phyloP scores from a whole-genome alignment of 2,797 vertebrate genomes.

The Geotrypetes seraphini region DNA sequence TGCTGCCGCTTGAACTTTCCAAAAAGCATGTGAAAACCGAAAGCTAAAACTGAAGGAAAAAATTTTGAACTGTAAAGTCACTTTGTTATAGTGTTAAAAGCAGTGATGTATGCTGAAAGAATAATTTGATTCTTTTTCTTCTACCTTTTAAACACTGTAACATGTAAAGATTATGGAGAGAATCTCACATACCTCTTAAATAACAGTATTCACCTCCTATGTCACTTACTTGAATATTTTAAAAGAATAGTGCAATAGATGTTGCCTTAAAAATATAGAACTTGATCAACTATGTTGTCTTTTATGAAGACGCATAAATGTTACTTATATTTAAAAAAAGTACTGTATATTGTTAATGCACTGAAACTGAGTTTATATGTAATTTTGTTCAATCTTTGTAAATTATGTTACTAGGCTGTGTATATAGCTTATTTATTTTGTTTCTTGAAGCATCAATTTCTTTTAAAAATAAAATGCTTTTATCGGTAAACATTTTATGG shows the following conservation, averaged over 20 bases:
- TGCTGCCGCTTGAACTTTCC: conserved; percentile 30
- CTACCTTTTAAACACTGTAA: background rate
- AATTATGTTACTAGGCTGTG: background rate
- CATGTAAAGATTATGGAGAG: background rate
- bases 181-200: background rate
- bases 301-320: background rate
- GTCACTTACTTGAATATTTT: rapidly evolving
- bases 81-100: background rate
- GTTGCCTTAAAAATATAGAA: background rate
- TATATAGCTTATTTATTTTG: conserved; percentile 8
- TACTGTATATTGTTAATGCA: background rate
- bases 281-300: rapidly evolving
- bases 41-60: background rate
- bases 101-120: background rate
- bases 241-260: rapidly evolving
- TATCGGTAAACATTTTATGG: too few relatives aligned
- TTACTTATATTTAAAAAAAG: background rate
- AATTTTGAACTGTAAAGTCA: background rate
- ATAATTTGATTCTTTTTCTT: background rate
- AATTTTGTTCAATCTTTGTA: background rate
- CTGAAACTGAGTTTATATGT: background rate
- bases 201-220: background rate
- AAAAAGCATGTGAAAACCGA: conserved; percentile 16
- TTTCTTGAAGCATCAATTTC: too few relatives aligned
- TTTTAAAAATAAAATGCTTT: too few relatives aligned